Evolutionary conservation across 2,888 invertebrate genomes (phyloP).

Genomic region (Thalpophila matura): DNA sequence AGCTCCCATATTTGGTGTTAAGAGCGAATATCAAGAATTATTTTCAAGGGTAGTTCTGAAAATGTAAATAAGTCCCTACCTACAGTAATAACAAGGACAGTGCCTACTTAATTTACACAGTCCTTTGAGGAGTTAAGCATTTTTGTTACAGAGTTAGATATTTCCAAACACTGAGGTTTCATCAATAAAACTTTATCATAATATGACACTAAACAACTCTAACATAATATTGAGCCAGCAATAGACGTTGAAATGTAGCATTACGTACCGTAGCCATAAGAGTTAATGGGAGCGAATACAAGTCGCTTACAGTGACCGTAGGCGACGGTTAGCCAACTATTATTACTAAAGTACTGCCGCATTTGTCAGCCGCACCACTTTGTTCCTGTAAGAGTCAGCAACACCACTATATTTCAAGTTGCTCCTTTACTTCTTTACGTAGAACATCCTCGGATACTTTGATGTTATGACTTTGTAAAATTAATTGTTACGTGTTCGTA

Average conservation of each 20-base stretch:
- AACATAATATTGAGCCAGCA: too few relatives aligned
- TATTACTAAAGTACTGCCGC: constrained; percentile 54
- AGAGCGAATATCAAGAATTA: background rate
- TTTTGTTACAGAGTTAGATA: too few relatives aligned
- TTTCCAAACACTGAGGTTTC: too few relatives aligned
- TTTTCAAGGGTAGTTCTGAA: background rate
- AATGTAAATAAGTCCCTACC: too few relatives aligned
- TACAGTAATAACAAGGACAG: too few relatives aligned
- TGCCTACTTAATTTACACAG: too few relatives aligned
- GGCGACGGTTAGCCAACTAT: constrained; percentile 57
- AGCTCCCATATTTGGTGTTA: constrained; percentile 9
- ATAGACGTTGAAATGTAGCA: background rate
- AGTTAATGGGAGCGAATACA: constrained; percentile 50
- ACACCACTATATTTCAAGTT: constrained; percentile 53
- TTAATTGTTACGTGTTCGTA: constrained; percentile 29
- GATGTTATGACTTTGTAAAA: constrained; percentile 34
- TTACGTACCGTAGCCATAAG: constrained; percentile 29
- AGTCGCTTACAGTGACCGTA: constrained; percentile 36
- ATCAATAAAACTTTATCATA: too few relatives aligned
- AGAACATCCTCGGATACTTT: constrained; percentile 17
- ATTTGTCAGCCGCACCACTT: constrained; percentile 54
- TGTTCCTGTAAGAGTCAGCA: constrained; percentile 53
- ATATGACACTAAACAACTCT: too few relatives aligned
- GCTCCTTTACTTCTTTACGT: constrained; percentile 20
- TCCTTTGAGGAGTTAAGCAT: too few relatives aligned